phyloP scores from a whole-genome alignment of 2,888 invertebrate genomes.

The Auanema freiburgensis region DNA sequence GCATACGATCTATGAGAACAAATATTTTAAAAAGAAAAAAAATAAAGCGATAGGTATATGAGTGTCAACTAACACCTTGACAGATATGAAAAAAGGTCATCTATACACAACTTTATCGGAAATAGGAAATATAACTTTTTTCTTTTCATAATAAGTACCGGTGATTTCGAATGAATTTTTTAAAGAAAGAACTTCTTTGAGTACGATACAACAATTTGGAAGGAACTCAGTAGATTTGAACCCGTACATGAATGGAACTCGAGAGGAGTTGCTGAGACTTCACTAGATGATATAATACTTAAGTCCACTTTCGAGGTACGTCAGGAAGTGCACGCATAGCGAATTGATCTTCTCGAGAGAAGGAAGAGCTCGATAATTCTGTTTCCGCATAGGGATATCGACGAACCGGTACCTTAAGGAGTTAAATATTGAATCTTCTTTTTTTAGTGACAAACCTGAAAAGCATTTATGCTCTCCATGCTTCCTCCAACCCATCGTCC shows the following conservation, averaged over 20 bases:
- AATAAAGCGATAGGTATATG: neutral
- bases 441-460: conserved; percentile 11
- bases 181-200: no score
- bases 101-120: neutral
- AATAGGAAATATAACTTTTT: neutral
- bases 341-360: conserved; percentile 40
- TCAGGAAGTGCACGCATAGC: conserved; percentile 49
- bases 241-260: neutral
- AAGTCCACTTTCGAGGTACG: conserved; percentile 23
- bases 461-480: conserved; percentile 21
- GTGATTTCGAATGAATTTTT: neutral
- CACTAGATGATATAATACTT: neutral
- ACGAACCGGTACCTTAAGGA: neutral
- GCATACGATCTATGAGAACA: neutral
- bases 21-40: neutral
- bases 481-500: conserved; percentile 18
- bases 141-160: neutral
- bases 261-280: neutral
- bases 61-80: neutral
- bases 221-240: no score
- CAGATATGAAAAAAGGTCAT: neutral
- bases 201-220: no score
- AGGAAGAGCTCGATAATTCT: conserved; percentile 13
- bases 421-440: neutral
- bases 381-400: neutral